Evolutionary conservation across 2,797 vertebrate genomes (phyloP), one percentile per base, ranked within the genome.

Genomic region (Carapus acus): DNA sequence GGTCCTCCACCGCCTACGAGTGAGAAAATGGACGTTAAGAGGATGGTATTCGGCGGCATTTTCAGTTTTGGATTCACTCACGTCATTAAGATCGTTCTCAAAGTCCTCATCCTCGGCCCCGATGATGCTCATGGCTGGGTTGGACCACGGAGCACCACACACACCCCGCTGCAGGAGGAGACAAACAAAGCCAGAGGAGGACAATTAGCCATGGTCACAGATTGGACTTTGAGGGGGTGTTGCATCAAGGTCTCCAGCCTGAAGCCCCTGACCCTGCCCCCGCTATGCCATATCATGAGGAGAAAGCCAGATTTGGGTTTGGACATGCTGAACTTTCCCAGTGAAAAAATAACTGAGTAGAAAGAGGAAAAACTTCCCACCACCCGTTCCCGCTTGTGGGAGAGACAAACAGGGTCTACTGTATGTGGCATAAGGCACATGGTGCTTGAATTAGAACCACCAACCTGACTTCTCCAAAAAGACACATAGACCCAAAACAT

Each of bases 61-160:
- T 42, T 14, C 11, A 12, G 39, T 42, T 4, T 24, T 33, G 11
- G 22, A 3, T 52, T 50, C 15, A 83, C 92, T 91, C 76, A 94
- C 92, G 31, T 85, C 84, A 46, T 88, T 88, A 54, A 93, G 78
- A 62, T 94, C 93, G 1, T 91, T 94, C 78, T 96, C 93, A 56
- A 96, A 96, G 50, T 93, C 90, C 73, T 96, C 93, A n/a, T 96
- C 93, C 74, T 96, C 93, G 0, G 93, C 93, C 36, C 93, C 93
- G 1, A 96, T 96, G 83, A 96, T 96, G 63, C 81, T 89, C 83
- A 89, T 76, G 29, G 85, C 86, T 85, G 77, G 67, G 78, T 81
- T 77, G 59, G 81, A 82, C 79, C 74, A 40, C 42, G 76, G 80
- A 71, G 83, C 81, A 65, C 84, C 81, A 53, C 71, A 81, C 66